Evolutionary conservation across 2,113 vertebrate species (phyloP).

Genomic region (Pandion haliaetus): DNA sequence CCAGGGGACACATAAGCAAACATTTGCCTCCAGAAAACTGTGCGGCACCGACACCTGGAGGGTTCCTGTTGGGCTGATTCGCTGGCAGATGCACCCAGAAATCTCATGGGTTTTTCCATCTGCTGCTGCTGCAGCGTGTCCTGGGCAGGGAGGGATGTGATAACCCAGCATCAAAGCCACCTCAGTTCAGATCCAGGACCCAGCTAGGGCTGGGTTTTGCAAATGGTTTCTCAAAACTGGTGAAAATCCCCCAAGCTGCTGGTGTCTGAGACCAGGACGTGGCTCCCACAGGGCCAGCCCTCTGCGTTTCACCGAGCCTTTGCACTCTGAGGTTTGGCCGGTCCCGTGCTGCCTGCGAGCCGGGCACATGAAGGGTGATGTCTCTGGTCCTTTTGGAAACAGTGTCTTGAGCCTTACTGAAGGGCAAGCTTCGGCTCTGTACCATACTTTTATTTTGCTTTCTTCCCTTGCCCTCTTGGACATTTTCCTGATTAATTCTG

Average conservation of each 20-base stretch:
- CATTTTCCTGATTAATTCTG: constrained; percentile 2
- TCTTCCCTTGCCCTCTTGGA: background rate
- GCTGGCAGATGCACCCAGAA: background rate
- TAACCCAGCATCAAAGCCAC: background rate
- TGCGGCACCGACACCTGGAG: background rate
- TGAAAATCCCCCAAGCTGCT: background rate
- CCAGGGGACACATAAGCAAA: background rate
- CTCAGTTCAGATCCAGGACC: background rate
- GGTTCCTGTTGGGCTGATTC: background rate
- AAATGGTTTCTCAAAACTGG: background rate
- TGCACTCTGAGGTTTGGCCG: too few species aligned
- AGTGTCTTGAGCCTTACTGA: rapidly evolving
- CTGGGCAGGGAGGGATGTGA: background rate
- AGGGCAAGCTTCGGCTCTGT: background rate
- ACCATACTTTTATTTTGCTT: background rate
- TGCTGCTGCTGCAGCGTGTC: background rate
- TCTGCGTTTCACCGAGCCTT: background rate
- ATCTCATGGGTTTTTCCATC: background rate
- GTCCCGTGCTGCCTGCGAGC: background rate
- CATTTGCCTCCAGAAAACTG: background rate
- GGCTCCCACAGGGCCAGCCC: background rate
- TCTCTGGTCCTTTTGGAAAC: rapidly evolving
- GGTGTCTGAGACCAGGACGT: rapidly evolving
- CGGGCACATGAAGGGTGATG: rapidly evolving
- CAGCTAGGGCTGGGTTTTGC: background rate